These are phyloP conservation scores for Pararge aegeria DNA, from an alignment of 1,140 invertebrate species.

Conservation along the genomic window DNA sequence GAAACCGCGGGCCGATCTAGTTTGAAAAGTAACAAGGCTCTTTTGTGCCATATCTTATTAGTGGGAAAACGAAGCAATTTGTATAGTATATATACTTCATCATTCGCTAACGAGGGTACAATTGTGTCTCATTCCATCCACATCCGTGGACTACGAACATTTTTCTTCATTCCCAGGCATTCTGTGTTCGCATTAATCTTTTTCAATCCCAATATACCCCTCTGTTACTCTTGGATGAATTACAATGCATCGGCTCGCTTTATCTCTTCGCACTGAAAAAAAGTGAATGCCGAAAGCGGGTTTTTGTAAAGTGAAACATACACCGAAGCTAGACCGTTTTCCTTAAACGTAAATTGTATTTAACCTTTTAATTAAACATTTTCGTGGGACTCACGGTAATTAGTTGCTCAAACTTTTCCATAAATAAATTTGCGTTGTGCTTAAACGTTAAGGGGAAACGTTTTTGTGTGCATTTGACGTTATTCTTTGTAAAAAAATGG, in stretches of 20 bases:
- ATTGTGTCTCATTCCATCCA: constrained; percentile 33
- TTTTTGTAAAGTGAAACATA: neutral
- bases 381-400: neutral
- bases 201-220: constrained; percentile 9
- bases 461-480: neutral
- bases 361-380: constrained; percentile 1
- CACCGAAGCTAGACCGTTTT: neutral
- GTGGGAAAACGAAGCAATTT: neutral
- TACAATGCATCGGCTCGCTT: neutral
- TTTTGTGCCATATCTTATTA: too few species aligned
- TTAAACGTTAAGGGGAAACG: neutral
- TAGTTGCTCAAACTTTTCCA: neutral
- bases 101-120: constrained; percentile 33
- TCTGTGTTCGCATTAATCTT: constrained; percentile 41
- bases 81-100: constrained; percentile 5
- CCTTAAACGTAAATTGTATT: neutral
- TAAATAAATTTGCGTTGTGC: neutral
- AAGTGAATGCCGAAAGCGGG: neutral
- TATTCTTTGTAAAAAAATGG: neutral
- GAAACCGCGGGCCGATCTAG: too few species aligned
- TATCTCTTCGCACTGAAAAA: neutral
- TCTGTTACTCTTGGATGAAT: constrained; percentile 24
- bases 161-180: constrained; percentile 44
- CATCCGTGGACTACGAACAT: constrained; percentile 35
- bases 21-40: too few species aligned